These are phyloP conservation scores for Drosophila kuntzei DNA, from an alignment of 2,888 invertebrate genomes.

Conservation along the genomic window DNA sequence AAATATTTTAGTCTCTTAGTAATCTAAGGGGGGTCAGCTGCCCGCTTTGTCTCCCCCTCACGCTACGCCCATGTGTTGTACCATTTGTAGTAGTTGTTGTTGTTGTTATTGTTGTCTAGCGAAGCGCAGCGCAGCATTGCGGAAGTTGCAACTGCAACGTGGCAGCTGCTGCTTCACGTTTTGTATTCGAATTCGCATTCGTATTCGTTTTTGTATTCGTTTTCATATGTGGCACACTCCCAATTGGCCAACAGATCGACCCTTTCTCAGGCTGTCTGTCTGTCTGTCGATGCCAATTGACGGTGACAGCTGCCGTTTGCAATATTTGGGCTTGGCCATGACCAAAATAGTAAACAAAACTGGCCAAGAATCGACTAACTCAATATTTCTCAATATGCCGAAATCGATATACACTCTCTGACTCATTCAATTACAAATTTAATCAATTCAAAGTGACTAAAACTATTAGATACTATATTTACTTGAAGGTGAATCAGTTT, in stretches of 20 bases:
- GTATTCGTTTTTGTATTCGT: conserved; percentile 6
- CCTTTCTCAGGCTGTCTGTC: conserved; percentile 65
- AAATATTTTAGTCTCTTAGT: too few relatives aligned
- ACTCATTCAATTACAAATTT: conserved; percentile 10
- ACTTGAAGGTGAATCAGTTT: conserved; percentile 5
- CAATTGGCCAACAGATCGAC: conserved; percentile 41
- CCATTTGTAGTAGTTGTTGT: conserved; percentile 13
- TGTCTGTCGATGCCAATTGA: conserved; percentile 46
- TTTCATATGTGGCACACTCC: conserved; percentile 55
- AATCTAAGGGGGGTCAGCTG: too few relatives aligned
- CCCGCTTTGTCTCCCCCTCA: too few relatives aligned
- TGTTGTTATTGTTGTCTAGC: conserved; percentile 55
- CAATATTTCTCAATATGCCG: conserved; percentile 8
- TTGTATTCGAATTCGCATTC: conserved; percentile 6
- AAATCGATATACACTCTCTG: conserved; percentile 41
- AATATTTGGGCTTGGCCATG: conserved; percentile 57
- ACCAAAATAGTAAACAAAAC: conserved; percentile 46
- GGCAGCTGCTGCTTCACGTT: conserved; percentile 53
- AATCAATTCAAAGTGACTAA: neutral
- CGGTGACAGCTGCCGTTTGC: conserved; percentile 71
- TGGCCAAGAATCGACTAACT: conserved; percentile 18
- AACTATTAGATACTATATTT: neutral
- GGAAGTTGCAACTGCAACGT: conserved; percentile 68
- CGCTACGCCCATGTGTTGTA: too few relatives aligned
- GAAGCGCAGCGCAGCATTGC: conserved; percentile 75